Evolutionary conservation across 92 coral and sea anemone genomes (phyloP).

Genomic region (Parazoanthus atlanticus): DNA sequence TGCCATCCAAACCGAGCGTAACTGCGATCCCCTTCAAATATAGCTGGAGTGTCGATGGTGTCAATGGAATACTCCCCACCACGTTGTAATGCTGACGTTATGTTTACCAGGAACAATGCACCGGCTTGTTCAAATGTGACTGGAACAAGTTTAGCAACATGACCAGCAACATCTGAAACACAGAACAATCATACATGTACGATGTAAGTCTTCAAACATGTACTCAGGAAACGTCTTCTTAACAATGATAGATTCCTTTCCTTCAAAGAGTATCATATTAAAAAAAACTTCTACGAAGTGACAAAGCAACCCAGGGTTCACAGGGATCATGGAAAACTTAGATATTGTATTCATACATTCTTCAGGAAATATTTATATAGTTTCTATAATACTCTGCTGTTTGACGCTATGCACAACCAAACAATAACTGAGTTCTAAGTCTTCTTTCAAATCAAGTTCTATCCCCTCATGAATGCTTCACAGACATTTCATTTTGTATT

Average conservation of each 20-base stretch:
- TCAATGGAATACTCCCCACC: slow-evolving; percentile 52
- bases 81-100: slow-evolving; percentile 58
- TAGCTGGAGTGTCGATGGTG: slow-evolving; percentile 46
- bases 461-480: too few relatives aligned
- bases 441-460: too few relatives aligned
- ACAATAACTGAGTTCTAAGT: too few relatives aligned
- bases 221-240: neutral
- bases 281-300: too few relatives aligned
- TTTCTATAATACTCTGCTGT: too few relatives aligned
- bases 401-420: too few relatives aligned
- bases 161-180: slow-evolving; percentile 72
- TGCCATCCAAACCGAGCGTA: slow-evolving; percentile 92
- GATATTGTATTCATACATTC: too few relatives aligned
- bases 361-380: too few relatives aligned
- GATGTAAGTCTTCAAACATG: too few relatives aligned
- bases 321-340: too few relatives aligned
- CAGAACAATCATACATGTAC: neutral
- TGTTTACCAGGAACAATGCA: slow-evolving; percentile 67
- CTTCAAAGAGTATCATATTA: neutral
- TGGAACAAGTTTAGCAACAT: slow-evolving; percentile 47
- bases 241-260: neutral
- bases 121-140: slow-evolving; percentile 89
- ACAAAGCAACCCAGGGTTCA: too few relatives aligned
- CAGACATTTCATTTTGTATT: too few relatives aligned
- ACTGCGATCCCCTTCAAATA: slow-evolving; percentile 95